Evolutionary conservation across 2,113 vertebrate genomes (phyloP).

Genomic region (Dolichallabes microphthalmus): DNA sequence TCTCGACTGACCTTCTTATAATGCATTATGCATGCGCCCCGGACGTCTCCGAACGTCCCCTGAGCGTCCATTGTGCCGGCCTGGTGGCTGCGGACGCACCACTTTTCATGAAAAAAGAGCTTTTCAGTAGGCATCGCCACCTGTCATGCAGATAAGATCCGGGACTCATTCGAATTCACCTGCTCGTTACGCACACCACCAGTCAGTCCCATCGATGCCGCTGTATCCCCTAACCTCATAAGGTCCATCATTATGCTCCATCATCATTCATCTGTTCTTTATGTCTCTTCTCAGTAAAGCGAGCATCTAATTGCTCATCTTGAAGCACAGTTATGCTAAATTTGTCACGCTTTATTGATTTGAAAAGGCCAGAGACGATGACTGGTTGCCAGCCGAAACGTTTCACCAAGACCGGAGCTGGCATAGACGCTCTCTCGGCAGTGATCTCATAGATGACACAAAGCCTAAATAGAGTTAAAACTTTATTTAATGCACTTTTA

Average conservation of each 20-base stretch:
- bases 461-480: no score
- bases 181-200: neutral
- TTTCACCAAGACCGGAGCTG: neutral
- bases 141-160: conserved; percentile 28
- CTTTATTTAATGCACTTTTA: no score
- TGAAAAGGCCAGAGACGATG: neutral
- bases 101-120: conserved; percentile 36
- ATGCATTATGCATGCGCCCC: conserved; percentile 42
- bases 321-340: neutral
- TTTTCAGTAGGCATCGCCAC: conserved; percentile 26
- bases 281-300: neutral
- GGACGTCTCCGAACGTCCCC: conserved; percentile 5
- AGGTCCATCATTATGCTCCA: neutral
- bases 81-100: neutral
- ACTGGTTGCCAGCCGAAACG: conserved; percentile 12
- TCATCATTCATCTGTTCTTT: neutral
- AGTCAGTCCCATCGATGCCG: neutral
- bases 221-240: neutral
- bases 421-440: neutral
- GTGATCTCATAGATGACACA: no score
- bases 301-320: neutral
- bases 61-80: conserved; percentile 23
- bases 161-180: neutral
- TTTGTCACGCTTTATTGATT: conserved; percentile 35
- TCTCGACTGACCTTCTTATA: neutral